These are phyloP conservation scores for Cotesia congregata DNA, from an alignment of 2,888 invertebrate species.

Conservation along the genomic window DNA sequence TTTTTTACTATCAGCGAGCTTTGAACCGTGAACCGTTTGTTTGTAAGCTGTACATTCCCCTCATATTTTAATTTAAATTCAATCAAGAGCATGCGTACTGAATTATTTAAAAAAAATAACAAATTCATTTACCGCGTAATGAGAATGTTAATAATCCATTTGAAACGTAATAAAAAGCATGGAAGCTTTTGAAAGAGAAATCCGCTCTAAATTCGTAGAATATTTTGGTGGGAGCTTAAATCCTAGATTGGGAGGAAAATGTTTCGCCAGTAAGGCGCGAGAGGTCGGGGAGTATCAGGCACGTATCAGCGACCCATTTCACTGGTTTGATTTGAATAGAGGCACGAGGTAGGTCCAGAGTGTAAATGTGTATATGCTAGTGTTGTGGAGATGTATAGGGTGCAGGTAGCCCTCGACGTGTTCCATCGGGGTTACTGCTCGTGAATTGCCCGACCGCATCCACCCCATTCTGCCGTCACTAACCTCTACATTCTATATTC, in stretches of 20 bases:
- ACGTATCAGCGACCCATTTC: not conserved
- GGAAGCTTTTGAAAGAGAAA: not conserved
- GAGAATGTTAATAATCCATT: too few relatives aligned
- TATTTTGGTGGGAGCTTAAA: constrained; percentile 3
- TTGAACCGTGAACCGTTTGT: not conserved
- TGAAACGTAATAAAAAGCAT: too few relatives aligned
- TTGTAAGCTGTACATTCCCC: too few relatives aligned
- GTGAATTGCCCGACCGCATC: not conserved
- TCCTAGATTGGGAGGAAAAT: constrained; percentile 23
- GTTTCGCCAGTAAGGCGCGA: constrained; percentile 6
- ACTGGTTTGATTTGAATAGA: not conserved
- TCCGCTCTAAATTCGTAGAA: not conserved
- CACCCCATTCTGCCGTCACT: not conserved
- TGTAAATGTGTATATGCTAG: not conserved
- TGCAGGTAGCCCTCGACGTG: not conserved
- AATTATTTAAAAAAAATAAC: too few relatives aligned
- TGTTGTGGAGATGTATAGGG: not conserved
- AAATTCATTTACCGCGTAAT: too few relatives aligned
- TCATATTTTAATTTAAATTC: too few relatives aligned
- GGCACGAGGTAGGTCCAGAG: not conserved
- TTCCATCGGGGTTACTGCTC: not conserved
- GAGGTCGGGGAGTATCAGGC: not conserved
- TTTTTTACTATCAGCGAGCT: not conserved
- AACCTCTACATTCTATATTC: not conserved
- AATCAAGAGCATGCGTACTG: too few relatives aligned